phyloP scores from a whole-genome alignment of 2,797 vertebrate genomes.

The Hylomyscus alleni region DNA sequence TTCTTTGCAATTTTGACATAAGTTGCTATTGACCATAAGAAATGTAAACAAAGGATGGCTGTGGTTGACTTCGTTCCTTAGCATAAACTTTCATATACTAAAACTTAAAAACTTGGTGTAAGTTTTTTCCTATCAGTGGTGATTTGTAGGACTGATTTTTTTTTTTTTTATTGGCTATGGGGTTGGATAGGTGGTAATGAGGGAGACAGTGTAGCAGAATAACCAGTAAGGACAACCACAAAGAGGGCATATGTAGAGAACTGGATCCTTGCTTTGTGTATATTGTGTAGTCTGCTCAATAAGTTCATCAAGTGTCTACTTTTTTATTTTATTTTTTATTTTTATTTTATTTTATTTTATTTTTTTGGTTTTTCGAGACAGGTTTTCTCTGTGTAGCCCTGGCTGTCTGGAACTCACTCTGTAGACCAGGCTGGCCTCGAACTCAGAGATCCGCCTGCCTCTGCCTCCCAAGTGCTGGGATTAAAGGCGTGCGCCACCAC shows the following conservation, averaged over 20 bases:
- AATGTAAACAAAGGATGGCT: conserved; percentile 25
- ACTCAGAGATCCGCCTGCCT: too few relatives aligned
- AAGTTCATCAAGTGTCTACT: background rate
- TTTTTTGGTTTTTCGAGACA: too few relatives aligned
- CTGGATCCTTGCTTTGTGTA: background rate
- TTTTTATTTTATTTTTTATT: too few relatives aligned
- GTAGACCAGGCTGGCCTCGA: too few relatives aligned
- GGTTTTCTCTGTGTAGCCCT: background rate
- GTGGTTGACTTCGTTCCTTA: background rate
- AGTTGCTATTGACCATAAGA: background rate
- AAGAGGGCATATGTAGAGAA: background rate
- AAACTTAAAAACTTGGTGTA: background rate
- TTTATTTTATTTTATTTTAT: too few relatives aligned
- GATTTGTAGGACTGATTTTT: conserved; percentile 12
- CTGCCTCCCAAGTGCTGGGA: too few relatives aligned
- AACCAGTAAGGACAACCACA: background rate
- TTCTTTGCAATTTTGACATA: conserved; percentile 41
- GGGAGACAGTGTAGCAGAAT: background rate
- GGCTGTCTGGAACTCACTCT: too few relatives aligned
- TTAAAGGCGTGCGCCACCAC: too few relatives aligned
- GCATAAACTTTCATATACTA: background rate
- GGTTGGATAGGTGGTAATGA: background rate
- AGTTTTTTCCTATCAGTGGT: background rate
- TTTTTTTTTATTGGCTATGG: conserved; percentile 20
- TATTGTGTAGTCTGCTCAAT: background rate